A percentile compares a stretch with the other conserved stretches of the same genome.
phyloP scores from a whole-genome alignment of 2,113 vertebrate genomes.

The Cyphomyrus plagiostoma region DNA sequence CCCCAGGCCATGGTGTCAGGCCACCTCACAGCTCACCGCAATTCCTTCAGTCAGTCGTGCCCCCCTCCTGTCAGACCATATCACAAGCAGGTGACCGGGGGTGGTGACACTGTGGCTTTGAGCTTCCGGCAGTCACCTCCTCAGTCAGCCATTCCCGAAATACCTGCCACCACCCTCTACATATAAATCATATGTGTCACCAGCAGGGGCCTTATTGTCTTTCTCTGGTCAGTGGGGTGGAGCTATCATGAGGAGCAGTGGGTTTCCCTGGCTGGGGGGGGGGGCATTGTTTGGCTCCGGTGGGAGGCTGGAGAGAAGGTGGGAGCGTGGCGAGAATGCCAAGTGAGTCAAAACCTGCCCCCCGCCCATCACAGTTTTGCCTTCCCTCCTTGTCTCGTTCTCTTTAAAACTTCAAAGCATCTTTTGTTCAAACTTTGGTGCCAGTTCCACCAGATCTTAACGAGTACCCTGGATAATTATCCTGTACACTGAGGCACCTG shows the following conservation, averaged over 20 bases:
- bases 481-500: background rate
- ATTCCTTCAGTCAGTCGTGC: background rate
- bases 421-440: background rate
- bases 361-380: background rate
- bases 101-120: background rate
- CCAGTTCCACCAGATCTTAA: background rate
- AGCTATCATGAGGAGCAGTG: background rate
- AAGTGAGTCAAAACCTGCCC: background rate
- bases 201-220: slow-evolving; percentile 14
- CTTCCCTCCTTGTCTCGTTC: background rate
- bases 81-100: background rate
- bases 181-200: background rate
- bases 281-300: background rate
- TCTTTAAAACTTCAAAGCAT: slow-evolving; percentile 2
- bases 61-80: background rate
- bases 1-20: background rate
- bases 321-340: background rate
- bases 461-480: background rate
- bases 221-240: background rate
- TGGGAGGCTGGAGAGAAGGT: background rate
- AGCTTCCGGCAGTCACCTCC: background rate
- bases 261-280: background rate
- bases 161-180: background rate
- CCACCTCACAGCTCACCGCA: background rate
- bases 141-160: background rate